Evolutionary conservation across 2,797 vertebrate genomes (phyloP), one percentile per base, ranked within the genome.

Genomic region (Muraenolepis orangiensis): DNA sequence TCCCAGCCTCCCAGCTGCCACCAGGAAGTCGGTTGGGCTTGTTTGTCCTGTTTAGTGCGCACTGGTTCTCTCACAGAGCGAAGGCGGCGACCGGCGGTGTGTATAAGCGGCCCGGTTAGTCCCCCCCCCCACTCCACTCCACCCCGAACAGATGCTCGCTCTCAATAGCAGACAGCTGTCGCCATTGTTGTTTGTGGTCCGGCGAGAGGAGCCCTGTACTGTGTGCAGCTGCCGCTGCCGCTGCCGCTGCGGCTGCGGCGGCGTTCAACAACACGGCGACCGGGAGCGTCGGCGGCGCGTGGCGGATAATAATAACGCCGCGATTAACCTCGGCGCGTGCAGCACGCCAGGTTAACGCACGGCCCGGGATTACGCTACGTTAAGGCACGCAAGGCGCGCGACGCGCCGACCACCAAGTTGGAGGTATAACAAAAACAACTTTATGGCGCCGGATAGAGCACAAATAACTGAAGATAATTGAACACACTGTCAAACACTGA

Each of bases 181-280:
- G 84, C 93, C 83, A 93, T 95, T 95, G 94, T 95, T 94, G 93
- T 93, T 91, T 90, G 87, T 82, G 88, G 91, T 87, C 86, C 80
- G n/a, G 86, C 87, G 84, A 80, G 76, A 88, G 85, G 76, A 89
- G 85, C 91, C 92, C 89, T 93, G n/a, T n/a, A n/a, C n/a, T n/a
- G 91, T 94, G 92, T 92, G 93, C 93, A 94, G 94, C 94, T 95
- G 93, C n/a, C n/a, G n/a, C n/a, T n/a, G n/a, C n/a, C n/a, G n/a
- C 91, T 78, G 8, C 82, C 90, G 73, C 91, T 80, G 88, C 87
- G 8, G 3, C 32, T 3, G 32, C 32, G 8, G 3, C 3, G 3
- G 77, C 83, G 81, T 86, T 82, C 90, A 90, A 94, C 92, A 93
- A 94, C 93, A 90, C 85, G 74, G 86, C 85, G 90, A 87, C 88